These are phyloP conservation scores for Mycalesis mineus DNA, from an alignment of 2,888 invertebrate genomes.

Conservation along the genomic window DNA sequence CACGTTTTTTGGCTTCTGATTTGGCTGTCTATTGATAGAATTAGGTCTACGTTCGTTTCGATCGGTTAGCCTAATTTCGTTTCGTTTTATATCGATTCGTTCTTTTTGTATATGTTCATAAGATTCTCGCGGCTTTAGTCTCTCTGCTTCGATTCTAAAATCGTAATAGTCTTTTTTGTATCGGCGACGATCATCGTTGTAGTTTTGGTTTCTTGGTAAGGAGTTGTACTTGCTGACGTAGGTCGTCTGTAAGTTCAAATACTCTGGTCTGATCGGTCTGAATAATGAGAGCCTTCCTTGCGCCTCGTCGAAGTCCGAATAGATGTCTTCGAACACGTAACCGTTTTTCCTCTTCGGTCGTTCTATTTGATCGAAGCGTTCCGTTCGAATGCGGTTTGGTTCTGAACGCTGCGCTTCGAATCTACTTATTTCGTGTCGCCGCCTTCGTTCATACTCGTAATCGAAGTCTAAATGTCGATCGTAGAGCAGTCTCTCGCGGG, in stretches of 20 bases:
- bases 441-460: slow-evolving; percentile 48
- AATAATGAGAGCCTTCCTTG: slow-evolving; percentile 69
- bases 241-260: slow-evolving; percentile 61
- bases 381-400: slow-evolving; percentile 29
- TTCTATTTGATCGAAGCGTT: slow-evolving; percentile 40
- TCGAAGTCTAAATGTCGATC: slow-evolving; percentile 57
- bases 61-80: slow-evolving; percentile 29
- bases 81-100: slow-evolving; percentile 32
- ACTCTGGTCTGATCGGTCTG: slow-evolving; percentile 71
- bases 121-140: slow-evolving; percentile 43
- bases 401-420: slow-evolving; percentile 27
- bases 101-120: slow-evolving; percentile 49
- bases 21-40: slow-evolving; percentile 21
- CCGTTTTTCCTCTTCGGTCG: slow-evolving; percentile 64
- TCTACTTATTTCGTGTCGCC: slow-evolving; percentile 41
- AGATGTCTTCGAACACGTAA: slow-evolving; percentile 73
- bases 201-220: slow-evolving; percentile 62
- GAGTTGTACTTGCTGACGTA: slow-evolving; percentile 68
- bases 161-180: slow-evolving; percentile 68
- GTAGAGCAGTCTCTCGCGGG: slow-evolving; percentile 64
- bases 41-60: slow-evolving; percentile 25
- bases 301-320: slow-evolving; percentile 72
- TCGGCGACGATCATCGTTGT: slow-evolving; percentile 55
- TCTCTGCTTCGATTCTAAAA: slow-evolving; percentile 61
- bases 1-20: slow-evolving; percentile 53